phyloP scores from a whole-genome alignment of 2,888 invertebrate species.

The Hypolimnas misippus region DNA sequence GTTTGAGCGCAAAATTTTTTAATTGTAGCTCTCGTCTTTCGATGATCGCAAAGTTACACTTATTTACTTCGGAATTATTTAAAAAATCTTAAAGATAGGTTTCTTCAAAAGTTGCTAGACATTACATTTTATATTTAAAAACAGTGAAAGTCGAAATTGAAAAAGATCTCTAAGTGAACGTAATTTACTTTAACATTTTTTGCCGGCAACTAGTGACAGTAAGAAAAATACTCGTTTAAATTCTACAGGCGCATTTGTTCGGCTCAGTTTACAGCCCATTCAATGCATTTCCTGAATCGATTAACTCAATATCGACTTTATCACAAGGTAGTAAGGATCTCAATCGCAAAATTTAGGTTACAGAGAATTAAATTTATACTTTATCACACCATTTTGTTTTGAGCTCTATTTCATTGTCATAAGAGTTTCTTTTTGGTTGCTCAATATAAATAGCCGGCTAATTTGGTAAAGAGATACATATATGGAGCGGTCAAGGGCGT shows the following conservation, averaged over 20 bases:
- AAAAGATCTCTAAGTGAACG: not conserved
- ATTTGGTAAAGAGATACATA: conserved; percentile 36
- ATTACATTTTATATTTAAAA: not conserved
- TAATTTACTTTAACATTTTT: conserved; percentile 9
- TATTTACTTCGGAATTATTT: too few relatives aligned
- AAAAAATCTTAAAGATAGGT: too few relatives aligned
- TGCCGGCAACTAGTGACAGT: conserved; percentile 18
- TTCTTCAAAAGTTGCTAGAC: too few relatives aligned
- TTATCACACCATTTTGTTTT: not conserved
- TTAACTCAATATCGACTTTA: conserved; percentile 32
- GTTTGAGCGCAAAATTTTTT: too few relatives aligned
- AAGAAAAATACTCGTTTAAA: conserved; percentile 41
- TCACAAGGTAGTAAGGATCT: conserved; percentile 25
- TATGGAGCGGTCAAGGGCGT: conserved; percentile 56
- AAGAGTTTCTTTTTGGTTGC: conserved; percentile 12
- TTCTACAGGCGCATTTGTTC: conserved; percentile 40
- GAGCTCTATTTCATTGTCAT: conserved; percentile 6
- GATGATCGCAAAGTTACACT: too few relatives aligned
- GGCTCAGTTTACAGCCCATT: conserved; percentile 41
- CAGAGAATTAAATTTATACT: conserved; percentile 11
- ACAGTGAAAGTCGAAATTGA: not conserved
- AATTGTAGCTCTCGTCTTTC: too few relatives aligned
- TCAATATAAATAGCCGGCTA: conserved; percentile 15
- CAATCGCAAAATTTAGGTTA: not conserved
- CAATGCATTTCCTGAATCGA: conserved; percentile 19